Evolutionary conservation across 2,888 invertebrate species (phyloP).

Genomic region (Lordiphosa andalusiaca): DNA sequence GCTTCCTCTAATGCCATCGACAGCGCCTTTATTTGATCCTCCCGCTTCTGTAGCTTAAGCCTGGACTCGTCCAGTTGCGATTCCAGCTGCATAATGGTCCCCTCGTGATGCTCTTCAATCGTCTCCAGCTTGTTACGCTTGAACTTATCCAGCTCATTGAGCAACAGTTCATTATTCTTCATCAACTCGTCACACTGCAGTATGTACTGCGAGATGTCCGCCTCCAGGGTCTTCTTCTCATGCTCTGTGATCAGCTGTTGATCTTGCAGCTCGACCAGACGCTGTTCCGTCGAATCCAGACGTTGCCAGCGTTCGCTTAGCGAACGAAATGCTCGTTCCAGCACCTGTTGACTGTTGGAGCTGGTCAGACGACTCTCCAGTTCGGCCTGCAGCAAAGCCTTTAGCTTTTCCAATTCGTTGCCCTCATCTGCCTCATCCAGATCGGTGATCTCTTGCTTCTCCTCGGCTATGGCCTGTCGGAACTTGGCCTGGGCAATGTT

Average conservation of each 20-base stretch:
- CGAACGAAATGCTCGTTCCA: constrained; percentile 81
- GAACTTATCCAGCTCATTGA: constrained; percentile 84
- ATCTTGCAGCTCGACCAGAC: constrained; percentile 68
- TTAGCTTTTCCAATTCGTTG: constrained; percentile 62
- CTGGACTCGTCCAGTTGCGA: constrained; percentile 84
- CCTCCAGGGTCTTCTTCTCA: constrained; percentile 81
- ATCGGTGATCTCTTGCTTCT: constrained; percentile 77
- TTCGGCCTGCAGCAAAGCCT: constrained; percentile 58
- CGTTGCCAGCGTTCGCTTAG: constrained; percentile 81
- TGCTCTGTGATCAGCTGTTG: constrained; percentile 82
- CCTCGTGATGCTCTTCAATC: constrained; percentile 87
- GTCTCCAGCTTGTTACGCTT: constrained; percentile 85
- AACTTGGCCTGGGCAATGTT: constrained; percentile 66
- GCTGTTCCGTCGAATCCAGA: constrained; percentile 82
- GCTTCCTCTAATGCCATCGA: constrained; percentile 16
- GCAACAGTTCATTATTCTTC: constrained; percentile 86
- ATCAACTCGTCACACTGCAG: constrained; percentile 85
- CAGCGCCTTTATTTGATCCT: constrained; percentile 9
- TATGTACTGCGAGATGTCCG: constrained; percentile 81
- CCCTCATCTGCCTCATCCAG: constrained; percentile 68
- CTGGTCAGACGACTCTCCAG: constrained; percentile 48
- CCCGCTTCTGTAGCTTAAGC: constrained; percentile 18
- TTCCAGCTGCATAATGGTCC: constrained; percentile 84
- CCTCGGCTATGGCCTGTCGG: constrained; percentile 70
- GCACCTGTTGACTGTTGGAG: constrained; percentile 36